Percentiles rank a stretch among this genome's conserved stretches.
phyloP scores from a whole-genome alignment of 37 sponge, comb jelly and placozoan genomes.

The Mnemiopsis leidyi region DNA sequence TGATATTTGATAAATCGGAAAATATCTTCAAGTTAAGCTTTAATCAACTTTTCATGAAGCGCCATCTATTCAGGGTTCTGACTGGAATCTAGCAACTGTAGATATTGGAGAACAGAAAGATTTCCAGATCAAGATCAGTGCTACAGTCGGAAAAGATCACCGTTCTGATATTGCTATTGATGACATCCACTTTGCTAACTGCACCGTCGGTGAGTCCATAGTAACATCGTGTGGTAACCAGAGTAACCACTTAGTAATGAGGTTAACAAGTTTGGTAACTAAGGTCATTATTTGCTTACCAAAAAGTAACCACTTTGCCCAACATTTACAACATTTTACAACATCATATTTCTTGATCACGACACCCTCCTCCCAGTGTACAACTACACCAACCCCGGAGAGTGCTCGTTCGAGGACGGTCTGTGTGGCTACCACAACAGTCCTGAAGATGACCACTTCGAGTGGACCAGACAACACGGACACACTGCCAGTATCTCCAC shows the following conservation, averaged over 20 bases:
- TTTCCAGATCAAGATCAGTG: slow-evolving; percentile 66
- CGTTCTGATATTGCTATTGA: slow-evolving; percentile 69
- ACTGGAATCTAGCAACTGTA: slow-evolving; percentile 30
- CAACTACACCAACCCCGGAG: slow-evolving; percentile 66
- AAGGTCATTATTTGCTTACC: no score
- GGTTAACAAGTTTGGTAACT: no score
- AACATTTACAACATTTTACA: no score
- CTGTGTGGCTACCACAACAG: slow-evolving; percentile 67
- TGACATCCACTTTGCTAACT: slow-evolving; percentile 65
- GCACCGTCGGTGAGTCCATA: slow-evolving; percentile 33
- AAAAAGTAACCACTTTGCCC: no score
- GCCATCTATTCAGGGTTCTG: slow-evolving; percentile 18
- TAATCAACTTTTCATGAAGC: no score
- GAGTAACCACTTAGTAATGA: no score
- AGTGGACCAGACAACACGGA: slow-evolving; percentile 59
- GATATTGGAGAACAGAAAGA: not conserved
- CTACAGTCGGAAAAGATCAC: slow-evolving; percentile 22
- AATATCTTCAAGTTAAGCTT: no score
- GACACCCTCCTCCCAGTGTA: slow-evolving; percentile 41
- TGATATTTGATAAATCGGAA: no score
- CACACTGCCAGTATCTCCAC: slow-evolving; percentile 62
- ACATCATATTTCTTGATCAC: no score
- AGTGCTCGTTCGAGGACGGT: slow-evolving; percentile 65
- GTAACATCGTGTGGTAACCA: no score
- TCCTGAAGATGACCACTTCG: slow-evolving; percentile 67